Conservation (phyloP, 2,797 vertebrate species). For the Eulemur albifrons region DNA sequence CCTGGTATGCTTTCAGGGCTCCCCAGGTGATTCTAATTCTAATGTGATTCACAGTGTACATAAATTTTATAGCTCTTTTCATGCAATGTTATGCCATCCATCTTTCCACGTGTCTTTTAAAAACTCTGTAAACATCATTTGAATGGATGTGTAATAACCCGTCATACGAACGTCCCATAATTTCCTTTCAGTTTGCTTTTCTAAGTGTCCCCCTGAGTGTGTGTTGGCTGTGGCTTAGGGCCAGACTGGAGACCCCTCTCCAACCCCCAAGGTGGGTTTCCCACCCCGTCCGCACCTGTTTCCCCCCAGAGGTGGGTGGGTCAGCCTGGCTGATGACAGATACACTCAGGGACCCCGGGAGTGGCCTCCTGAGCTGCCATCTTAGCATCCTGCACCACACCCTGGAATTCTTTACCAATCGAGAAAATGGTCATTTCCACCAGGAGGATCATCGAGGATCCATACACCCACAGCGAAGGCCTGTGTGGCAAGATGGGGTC, state of each 20-base stretch:
- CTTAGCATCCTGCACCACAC: not conserved
- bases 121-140: slow-evolving; percentile 63
- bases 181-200: slow-evolving; percentile 38
- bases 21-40: slow-evolving; percentile 52
- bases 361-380: not conserved
- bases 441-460: not conserved
- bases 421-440: not conserved
- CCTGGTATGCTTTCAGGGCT: not conserved
- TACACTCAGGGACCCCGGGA: not conserved
- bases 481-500: not conserved
- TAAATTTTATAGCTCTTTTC: slow-evolving; percentile 37
- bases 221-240: not conserved
- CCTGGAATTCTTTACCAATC: not conserved
- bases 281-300: no score
- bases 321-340: not conserved
- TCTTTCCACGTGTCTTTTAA: slow-evolving; percentile 62
- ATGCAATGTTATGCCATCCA: slow-evolving; percentile 50
- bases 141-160: slow-evolving; percentile 59
- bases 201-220: not conserved
- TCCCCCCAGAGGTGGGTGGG: not conserved
- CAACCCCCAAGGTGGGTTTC: not conserved
- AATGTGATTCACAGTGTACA: slow-evolving; percentile 22
- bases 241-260: not conserved
- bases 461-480: not conserved
- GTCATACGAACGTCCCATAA: not conserved